Base-by-base conservation (phyloP, 2,888 invertebrate genomes). In the Drosophila suboccidentalis region DNA sequence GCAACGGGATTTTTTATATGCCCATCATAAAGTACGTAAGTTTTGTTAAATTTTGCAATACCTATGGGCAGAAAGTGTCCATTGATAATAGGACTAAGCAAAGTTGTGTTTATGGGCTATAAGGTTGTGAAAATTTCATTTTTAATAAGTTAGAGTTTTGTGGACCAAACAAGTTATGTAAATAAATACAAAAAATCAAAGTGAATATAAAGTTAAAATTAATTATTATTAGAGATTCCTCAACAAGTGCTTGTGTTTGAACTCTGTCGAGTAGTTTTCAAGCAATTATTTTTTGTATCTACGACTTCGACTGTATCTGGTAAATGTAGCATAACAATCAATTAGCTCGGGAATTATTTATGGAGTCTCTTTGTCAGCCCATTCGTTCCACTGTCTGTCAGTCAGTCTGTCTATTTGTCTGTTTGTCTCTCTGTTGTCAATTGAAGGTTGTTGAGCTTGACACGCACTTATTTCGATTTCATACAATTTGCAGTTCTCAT, bases 371-470 rank as follows among this genome's bases (percentile, higher is more conserved):
- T 57, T 59, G 49, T 39, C 38, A 47, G 46, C 15, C 22, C 34
- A 44, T 44, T 55, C 34, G 34, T n/a, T 36, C 17, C 32, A 22
- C 44, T 17, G 41, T 11, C 41, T 10, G 43, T 34, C 39, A 5
- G 1, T 26, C 22, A 11, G 44, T 29, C 39, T 15, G 38, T 50
- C 32, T 19, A 22, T 22, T 22, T 22, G 41, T n/a, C 19, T 4
- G 22, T 43, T 5, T 51, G 68, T 26, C 47, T 9, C 38, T 46
- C 38, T 10, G 57, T 66, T 10, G 57, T 66, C 46, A 62, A 49
- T 58, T 77, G 77, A 79, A 79, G 77, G 78, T 79, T 71, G 47
- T 76, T 76, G 65, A 67, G 69, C 78, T 75, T 63, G 65, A 65
- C 71, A 80, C 75, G 75, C 77, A 78, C 62, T 59, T 39, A 43